A percentile compares a stretch with the other conserved stretches of the same genome.
phyloP scores from a whole-genome alignment of 1,140 invertebrate species.

The Micrasema minimum region DNA sequence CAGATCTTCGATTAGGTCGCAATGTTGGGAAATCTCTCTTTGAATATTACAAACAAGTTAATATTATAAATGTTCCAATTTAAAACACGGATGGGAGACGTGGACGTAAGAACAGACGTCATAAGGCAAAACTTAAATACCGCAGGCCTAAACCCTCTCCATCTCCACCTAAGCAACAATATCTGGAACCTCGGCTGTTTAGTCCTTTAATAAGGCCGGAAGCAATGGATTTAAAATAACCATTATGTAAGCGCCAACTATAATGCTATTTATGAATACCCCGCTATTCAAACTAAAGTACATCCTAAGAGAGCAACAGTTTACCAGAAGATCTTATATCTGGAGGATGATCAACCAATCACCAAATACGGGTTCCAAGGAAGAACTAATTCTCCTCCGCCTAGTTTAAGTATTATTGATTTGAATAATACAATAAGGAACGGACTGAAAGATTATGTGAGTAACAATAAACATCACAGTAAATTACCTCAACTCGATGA shows the following conservation, averaged over 20 bases:
- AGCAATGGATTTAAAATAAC: not conserved
- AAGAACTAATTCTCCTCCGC: constrained; percentile 40
- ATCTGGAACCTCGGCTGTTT: constrained; percentile 43
- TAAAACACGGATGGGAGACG: constrained; percentile 41
- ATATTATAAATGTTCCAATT: constrained; percentile 35
- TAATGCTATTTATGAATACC: constrained; percentile 41
- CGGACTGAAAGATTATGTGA: constrained; percentile 40
- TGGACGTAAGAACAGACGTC: constrained; percentile 32
- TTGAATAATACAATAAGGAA: constrained; percentile 52
- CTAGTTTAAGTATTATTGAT: constrained; percentile 48
- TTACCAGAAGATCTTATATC: constrained; percentile 37
- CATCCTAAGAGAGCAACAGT: constrained; percentile 26
- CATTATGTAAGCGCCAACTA: constrained; percentile 7
- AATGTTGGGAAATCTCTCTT: constrained; percentile 49
- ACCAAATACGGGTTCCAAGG: constrained; percentile 18
- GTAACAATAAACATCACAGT: constrained; percentile 27
- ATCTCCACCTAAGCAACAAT: constrained; percentile 32
- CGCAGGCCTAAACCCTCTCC: constrained; percentile 37
- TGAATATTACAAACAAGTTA: constrained; percentile 51
- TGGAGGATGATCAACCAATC: constrained; percentile 34
- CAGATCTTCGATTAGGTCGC: constrained; percentile 50
- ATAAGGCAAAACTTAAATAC: constrained; percentile 44
- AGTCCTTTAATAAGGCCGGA: constrained; percentile 45
- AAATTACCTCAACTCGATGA: constrained; percentile 38
- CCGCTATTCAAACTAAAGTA: constrained; percentile 36